phyloP scores from a whole-genome alignment of 2,113 vertebrate genomes.

The Caloenas nicobarica region DNA sequence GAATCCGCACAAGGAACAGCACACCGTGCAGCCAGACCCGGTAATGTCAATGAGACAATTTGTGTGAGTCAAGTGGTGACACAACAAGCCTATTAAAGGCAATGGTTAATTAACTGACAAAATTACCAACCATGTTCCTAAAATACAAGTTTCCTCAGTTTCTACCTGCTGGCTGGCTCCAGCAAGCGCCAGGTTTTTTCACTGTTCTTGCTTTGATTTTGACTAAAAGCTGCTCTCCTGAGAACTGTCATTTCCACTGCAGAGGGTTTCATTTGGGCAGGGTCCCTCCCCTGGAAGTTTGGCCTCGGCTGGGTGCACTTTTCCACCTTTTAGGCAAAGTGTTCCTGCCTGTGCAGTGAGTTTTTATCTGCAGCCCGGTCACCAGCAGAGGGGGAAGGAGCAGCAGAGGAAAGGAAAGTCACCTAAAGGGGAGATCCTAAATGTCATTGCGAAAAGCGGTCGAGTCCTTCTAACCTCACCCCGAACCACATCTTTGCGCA shows the following conservation, averaged over 20 bases:
- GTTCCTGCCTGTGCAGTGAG: neutral
- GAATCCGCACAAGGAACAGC: neutral
- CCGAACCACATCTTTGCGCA: accelerated
- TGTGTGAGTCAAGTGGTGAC: neutral
- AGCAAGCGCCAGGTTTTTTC: neutral
- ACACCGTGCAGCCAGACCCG: accelerated
- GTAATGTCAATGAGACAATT: neutral
- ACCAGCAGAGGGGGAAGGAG: slow-evolving; percentile 36
- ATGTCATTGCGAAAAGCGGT: neutral
- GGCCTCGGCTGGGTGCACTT: accelerated
- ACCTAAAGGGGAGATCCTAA: neutral
- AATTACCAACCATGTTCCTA: accelerated
- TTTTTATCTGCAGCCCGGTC: neutral
- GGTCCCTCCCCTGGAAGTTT: neutral
- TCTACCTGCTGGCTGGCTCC: neutral
- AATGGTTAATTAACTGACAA: neutral
- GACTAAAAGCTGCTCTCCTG: neutral
- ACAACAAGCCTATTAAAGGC: neutral
- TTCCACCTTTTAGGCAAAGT: neutral
- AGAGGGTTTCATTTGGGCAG: neutral
- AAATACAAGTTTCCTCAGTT: neutral
- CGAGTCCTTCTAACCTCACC: neutral
- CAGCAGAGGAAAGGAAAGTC: neutral
- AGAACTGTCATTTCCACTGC: neutral
- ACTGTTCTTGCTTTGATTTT: neutral